Percentiles rank a stretch among this genome's conserved stretches.
Evolutionary conservation across 2,888 invertebrate species (phyloP).

Genomic region (Rotaria sp.): DNA sequence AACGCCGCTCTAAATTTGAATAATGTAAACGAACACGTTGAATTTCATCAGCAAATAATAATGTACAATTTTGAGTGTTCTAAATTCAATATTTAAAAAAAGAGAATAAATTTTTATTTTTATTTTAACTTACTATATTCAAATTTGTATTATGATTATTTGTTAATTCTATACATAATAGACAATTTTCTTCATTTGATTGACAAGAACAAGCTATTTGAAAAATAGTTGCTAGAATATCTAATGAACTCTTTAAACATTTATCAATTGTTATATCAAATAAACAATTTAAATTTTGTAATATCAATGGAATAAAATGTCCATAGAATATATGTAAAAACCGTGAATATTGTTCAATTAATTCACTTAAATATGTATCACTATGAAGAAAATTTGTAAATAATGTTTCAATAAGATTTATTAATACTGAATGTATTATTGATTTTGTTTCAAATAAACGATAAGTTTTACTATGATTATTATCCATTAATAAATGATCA

Average conservation of each 20-base stretch:
- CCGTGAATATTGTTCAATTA: background rate
- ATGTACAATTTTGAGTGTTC: conserved; percentile 28
- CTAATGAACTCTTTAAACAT: conserved; percentile 24
- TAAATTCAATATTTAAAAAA: background rate
- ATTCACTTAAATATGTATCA: background rate
- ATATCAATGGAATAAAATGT: conserved; percentile 20
- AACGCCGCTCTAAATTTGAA: background rate
- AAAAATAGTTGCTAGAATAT: background rate
- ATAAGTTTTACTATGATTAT: conserved; percentile 17
- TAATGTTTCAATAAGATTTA: background rate
- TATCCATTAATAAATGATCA: background rate
- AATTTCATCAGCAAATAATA: conserved; percentile 28
- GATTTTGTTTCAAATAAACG: conserved; percentile 26
- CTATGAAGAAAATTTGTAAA: conserved; percentile 20
- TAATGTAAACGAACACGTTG: conserved; percentile 19
- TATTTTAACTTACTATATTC: background rate
- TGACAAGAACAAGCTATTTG: background rate
- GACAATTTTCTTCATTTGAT: background rate
- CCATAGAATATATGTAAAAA: conserved; percentile 23
- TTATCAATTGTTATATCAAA: background rate
- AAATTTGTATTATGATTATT: background rate
- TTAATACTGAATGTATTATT: background rate
- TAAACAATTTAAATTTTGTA: conserved; percentile 16
- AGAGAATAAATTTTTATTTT: background rate
- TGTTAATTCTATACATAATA: background rate